Conservation (phyloP, 2,113 vertebrate species). For the Lipophrys pholis region DNA sequence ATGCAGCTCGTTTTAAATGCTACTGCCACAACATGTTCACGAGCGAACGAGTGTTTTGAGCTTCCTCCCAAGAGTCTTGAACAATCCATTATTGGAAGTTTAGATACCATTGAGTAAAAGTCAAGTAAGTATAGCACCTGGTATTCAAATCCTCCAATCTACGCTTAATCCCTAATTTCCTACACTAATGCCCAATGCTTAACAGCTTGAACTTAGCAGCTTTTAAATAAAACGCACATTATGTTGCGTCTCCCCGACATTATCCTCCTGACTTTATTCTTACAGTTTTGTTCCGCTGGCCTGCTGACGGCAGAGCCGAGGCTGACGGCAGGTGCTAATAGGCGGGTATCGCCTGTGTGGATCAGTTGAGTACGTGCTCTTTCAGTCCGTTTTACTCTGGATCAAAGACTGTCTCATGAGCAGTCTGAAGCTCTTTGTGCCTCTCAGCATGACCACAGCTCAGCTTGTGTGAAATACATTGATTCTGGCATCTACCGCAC, state of each 20-base stretch:
- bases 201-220: constrained; percentile 20
- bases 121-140: constrained; percentile 43
- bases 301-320: constrained; percentile 20
- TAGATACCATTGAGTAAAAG: constrained; percentile 20
- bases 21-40: background rate
- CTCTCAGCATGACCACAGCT: constrained; percentile 44
- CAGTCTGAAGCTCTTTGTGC: constrained; percentile 50
- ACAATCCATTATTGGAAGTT: constrained; percentile 12
- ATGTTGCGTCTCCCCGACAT: constrained; percentile 16
- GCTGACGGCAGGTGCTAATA: constrained; percentile 59
- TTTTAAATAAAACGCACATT: constrained; percentile 45
- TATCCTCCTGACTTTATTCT: constrained; percentile 34
- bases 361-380: constrained; percentile 40
- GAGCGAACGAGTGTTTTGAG: background rate
- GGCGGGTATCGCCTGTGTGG: constrained; percentile 30
- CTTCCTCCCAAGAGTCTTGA: background rate
- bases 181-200: constrained; percentile 36
- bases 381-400: constrained; percentile 46
- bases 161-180: constrained; percentile 50
- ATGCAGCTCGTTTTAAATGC: background rate
- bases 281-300: constrained; percentile 13
- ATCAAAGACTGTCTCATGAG: constrained; percentile 63
- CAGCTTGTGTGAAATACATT: constrained; percentile 42
- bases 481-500: constrained; percentile 43
- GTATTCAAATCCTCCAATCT: constrained; percentile 39